Conservation (phyloP, 2,888 invertebrate genomes). For the Euzetes globulus region DNA sequence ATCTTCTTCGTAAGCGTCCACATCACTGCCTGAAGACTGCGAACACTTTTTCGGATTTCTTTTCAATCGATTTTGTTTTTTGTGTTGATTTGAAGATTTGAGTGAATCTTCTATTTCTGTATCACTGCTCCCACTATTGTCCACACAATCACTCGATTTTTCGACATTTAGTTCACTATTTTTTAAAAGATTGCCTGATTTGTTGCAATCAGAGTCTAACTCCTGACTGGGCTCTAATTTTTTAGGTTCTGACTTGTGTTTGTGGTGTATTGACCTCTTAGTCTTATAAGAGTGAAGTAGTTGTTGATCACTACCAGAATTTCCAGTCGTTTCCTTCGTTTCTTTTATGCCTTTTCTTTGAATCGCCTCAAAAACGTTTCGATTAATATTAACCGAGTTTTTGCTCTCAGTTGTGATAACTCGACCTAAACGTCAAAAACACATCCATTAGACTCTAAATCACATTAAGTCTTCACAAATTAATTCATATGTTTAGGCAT, state of each 20-base stretch:
- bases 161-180: neutral
- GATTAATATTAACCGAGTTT: neutral
- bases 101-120: constrained; percentile 11
- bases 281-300: neutral
- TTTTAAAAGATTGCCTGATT: neutral
- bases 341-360: neutral
- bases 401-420: neutral
- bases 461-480: no score
- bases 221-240: neutral
- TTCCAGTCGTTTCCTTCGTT: neutral
- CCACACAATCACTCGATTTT: neutral
- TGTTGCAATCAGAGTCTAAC: neutral
- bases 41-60: constrained; percentile 10
- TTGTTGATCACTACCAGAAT: constrained; percentile 4
- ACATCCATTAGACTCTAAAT: no score
- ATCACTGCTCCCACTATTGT: constrained; percentile 2
- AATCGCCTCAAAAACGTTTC: neutral
- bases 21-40: constrained; percentile 29
- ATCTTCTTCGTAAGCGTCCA: constrained; percentile 28
- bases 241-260: neutral
- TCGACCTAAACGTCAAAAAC: constrained; percentile 1
- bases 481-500: no score
- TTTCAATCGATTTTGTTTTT: neutral
- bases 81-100: neutral
- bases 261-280: constrained; percentile 4